Base-by-base conservation (phyloP, 1,140 invertebrate genomes). In the Rhagoletis zephyria region DNA sequence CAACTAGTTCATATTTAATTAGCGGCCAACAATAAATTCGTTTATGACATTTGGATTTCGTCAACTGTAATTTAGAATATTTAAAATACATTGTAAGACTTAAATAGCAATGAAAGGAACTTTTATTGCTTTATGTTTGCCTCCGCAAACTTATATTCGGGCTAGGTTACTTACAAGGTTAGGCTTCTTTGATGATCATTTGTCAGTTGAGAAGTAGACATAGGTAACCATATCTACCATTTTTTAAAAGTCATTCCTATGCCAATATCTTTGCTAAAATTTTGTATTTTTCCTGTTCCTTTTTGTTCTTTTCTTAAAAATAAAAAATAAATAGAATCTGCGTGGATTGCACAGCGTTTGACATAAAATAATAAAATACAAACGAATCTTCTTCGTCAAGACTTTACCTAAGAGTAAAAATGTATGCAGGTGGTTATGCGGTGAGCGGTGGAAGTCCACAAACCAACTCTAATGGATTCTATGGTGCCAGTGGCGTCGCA, bases 391-490 rank as follows among this genome's bases (percentile, higher is more conserved):
- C 30, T 87, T 45, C 56, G 59, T 64, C 48, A 45, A 87, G 48
- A 19, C 42, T 45, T 64, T 48, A 45, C 30, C 30, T 30, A 70
- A 87, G 74, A 87, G 59, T 60, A 87, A 60, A 85, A 65, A 88
- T 88, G 88, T 88, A 88, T 81, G 74, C 86, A 42, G 87, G 87
- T 70, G 88, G 86, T 42, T 88, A 88, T 88, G 81, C 88, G 67
- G 88, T 87, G 14, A 87, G 63, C 4, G 77, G 51, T 61, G 86
- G 65, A 10, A 63, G 56, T 16, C 48, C 64, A 16, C 86, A 87
- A 45, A 30, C 51, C 51, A 81, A 81, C 48, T 81, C 74, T 6
- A 81, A n/a, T 81, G 74, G 74, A n/a, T 81, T 81, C 56, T 81
- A 81, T 63, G 77, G 42, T 14, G 86, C 48, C 19, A 65, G 61